Conservation (phyloP, 2,888 invertebrate genomes). For the Drosophila borealis region DNA sequence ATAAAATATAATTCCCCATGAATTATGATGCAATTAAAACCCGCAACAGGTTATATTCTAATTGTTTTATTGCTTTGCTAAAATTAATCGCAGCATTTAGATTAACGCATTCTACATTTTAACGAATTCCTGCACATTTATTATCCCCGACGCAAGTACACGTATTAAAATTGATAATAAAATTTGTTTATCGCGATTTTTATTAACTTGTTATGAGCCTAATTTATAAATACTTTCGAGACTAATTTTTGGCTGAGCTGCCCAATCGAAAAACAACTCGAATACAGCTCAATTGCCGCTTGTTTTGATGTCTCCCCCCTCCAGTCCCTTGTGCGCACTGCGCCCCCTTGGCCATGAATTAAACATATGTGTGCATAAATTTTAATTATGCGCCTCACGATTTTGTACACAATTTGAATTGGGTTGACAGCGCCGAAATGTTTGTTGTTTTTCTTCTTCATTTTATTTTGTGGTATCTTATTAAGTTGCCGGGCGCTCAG, state of each 20-base stretch:
- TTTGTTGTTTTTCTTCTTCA: conserved; percentile 7
- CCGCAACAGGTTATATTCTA: conserved; percentile 1
- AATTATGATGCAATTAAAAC: not conserved
- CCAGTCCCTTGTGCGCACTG: not conserved
- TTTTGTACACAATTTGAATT: conserved; percentile 80
- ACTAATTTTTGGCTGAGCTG: conserved; percentile 9
- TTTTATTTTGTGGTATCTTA: conserved; percentile 44
- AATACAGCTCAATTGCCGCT: conserved; percentile 70
- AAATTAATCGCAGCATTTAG: conserved; percentile 6
- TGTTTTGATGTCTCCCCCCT: conserved; percentile 21
- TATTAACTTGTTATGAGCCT: conserved; percentile 47
- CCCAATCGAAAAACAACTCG: conserved; percentile 3
- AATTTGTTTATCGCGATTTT: conserved; percentile 29
- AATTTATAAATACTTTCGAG: conserved; percentile 36
- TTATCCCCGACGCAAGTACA: conserved; percentile 8
- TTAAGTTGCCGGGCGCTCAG: conserved; percentile 56
- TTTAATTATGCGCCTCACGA: conserved; percentile 79
- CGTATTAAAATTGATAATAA: conserved; percentile 8
- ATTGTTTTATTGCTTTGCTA: not conserved
- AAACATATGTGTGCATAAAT: conserved; percentile 53
- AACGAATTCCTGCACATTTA: conserved; percentile 14
- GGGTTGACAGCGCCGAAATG: conserved; percentile 70
- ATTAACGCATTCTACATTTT: not conserved
- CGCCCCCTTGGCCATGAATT: conserved; percentile 46
- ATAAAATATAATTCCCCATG: not conserved